Base-by-base conservation (phyloP, 2,113 vertebrate genomes). In the Melanocharis versteri region DNA sequence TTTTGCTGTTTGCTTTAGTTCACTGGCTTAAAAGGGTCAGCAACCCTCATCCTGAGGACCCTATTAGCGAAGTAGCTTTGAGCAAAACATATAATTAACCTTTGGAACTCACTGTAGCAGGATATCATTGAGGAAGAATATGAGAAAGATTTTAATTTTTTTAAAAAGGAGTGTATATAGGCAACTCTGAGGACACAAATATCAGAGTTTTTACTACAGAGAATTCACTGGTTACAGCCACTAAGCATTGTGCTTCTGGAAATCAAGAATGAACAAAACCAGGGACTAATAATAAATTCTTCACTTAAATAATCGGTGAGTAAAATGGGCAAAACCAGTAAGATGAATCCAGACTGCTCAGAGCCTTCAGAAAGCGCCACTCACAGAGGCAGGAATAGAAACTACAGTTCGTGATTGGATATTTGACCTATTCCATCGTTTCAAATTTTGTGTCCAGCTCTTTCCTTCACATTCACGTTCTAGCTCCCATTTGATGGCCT, bases 11-110 rank as follows among this genome's bases (percentile, higher is more conserved):
- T 94, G 44, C 35, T 87, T 90, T 88, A 71, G 79, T 83, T 93
- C 58, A 65, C 57, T 83, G 78, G 33, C 89, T 96, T 96, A 91
- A 96, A 96, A 97, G 86, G 91, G 90, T 94, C 91, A 71, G 82
- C 35, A 78, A 75, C 90, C 76, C 72, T 87, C 78, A 80, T 77
- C 78, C 60, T 5, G 3, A 96, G 48, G 83, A 91, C 51, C 78
- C 89, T 92, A 58, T 90, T 92, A 92, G 60, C 91, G 65, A 87
- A 93, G 54, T 79, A 79, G 85, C n/a, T 93, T 97, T 76, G 56
- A 89, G 60, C 50, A 88, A 95, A 94, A 82, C 61, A 83, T 77
- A 33, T 58, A 84, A 97, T 96, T 95, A 96, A 94, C 91, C 69
- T 86, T 71, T 96, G 92, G 69, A 94, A 83, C 54, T 92, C 79